Evolutionary conservation across 2,888 invertebrate genomes (phyloP).

Genomic region (Diarsia dahlii): DNA sequence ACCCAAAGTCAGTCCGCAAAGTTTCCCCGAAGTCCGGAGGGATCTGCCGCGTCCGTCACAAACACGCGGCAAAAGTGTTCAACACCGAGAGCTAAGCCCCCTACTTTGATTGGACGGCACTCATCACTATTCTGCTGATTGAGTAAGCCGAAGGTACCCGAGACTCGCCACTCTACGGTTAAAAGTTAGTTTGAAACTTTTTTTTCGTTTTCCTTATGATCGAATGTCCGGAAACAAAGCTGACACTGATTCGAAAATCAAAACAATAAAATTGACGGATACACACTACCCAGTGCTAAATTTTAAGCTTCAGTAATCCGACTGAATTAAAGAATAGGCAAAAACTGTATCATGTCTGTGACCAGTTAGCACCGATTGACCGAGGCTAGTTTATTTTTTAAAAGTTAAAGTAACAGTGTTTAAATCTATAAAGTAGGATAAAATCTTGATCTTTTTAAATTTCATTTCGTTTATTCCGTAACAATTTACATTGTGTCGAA

Average conservation of each 20-base stretch:
- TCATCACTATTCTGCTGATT: conserved; percentile 24
- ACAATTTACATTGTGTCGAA: too few relatives aligned
- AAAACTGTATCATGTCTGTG: too few relatives aligned
- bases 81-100: conserved; percentile 19
- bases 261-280: too few relatives aligned
- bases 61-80: conserved; percentile 23
- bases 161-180: background rate
- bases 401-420: background rate
- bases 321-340: background rate
- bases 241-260: too few relatives aligned
- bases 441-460: background rate
- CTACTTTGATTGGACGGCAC: background rate
- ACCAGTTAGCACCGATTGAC: background rate
- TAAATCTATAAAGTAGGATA: background rate
- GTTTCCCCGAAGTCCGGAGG: background rate
- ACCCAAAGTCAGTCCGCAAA: background rate
- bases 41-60: background rate
- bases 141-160: conserved; percentile 19
- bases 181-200: background rate
- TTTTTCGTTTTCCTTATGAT: background rate
- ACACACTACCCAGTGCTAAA: too few relatives aligned
- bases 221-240: background rate
- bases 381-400: background rate
- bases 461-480: too few relatives aligned
- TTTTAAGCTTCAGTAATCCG: background rate